These are phyloP conservation scores for Trichonephila clavata DNA, from an alignment of 1,140 invertebrate species.

Conservation along the genomic window DNA sequence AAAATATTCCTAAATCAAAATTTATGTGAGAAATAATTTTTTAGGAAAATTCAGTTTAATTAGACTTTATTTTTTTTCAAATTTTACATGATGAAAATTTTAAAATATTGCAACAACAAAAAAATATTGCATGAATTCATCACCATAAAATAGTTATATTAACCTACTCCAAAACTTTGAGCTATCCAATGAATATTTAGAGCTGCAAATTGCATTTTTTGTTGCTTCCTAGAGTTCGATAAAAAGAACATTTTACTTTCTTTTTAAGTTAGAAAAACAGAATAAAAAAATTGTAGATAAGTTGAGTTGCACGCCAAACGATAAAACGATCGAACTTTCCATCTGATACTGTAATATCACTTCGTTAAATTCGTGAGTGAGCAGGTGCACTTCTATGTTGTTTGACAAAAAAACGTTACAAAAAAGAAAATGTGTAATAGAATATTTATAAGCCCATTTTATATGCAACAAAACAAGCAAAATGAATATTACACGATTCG, in stretches of 20 bases:
- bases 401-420: background rate
- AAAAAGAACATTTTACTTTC: background rate
- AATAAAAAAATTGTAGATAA: background rate
- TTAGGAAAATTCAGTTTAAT: too few species aligned
- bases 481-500: background rate
- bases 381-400: conserved; percentile 8
- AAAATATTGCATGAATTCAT: background rate
- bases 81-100: too few species aligned
- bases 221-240: background rate
- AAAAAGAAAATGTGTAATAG: background rate
- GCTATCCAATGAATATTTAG: conserved; percentile 8
- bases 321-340: conserved; percentile 17
- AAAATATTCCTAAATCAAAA: too few species aligned
- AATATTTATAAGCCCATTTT: conserved; percentile 20
- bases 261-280: background rate
- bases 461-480: background rate
- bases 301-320: background rate
- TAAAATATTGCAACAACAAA: background rate
- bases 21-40: too few species aligned
- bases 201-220: background rate
- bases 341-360: conserved; percentile 7
- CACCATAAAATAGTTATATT: background rate
- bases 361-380: background rate
- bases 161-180: background rate
- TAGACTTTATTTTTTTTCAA: too few species aligned